These are phyloP conservation scores for Agrotis exclamationis DNA, from an alignment of 2,888 invertebrate genomes.

Conservation along the genomic window DNA sequence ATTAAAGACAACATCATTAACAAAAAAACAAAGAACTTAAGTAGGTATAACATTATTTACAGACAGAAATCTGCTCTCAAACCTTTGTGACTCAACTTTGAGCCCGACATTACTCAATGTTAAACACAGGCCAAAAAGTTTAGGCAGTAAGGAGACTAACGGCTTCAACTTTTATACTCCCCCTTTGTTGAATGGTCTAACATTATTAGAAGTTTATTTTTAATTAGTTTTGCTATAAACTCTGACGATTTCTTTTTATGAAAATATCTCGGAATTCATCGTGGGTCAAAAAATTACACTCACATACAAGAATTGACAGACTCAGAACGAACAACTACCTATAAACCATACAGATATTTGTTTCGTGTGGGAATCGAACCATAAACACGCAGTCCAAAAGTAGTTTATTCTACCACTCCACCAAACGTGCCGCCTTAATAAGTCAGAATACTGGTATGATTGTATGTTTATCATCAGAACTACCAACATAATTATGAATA, in stretches of 20 bases:
- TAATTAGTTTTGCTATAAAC: not conserved
- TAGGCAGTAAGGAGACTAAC: not conserved
- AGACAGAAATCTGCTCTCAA: constrained; percentile 4
- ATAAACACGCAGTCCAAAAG: too few relatives aligned
- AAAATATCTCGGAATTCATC: too few relatives aligned
- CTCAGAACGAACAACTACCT: too few relatives aligned
- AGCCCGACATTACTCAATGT: constrained; percentile 26
- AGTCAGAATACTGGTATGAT: not conserved
- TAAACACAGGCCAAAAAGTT: constrained; percentile 22
- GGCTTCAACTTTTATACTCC: not conserved
- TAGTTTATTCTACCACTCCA: too few relatives aligned
- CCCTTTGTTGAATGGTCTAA: not conserved
- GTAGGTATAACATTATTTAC: not conserved
- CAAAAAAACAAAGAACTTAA: not conserved
- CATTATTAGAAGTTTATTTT: not conserved
- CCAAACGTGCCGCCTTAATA: too few relatives aligned
- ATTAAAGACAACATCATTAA: too few relatives aligned
- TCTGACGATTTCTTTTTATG: not conserved
- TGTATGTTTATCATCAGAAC: not conserved
- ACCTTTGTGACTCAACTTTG: constrained; percentile 11
- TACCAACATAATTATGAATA: not conserved
- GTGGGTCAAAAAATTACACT: too few relatives aligned
- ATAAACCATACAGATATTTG: too few relatives aligned
- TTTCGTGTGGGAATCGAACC: too few relatives aligned
- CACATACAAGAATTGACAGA: too few relatives aligned